Conservation (phyloP, 2,797 vertebrate genomes). For the Diceros bicornis region DNA sequence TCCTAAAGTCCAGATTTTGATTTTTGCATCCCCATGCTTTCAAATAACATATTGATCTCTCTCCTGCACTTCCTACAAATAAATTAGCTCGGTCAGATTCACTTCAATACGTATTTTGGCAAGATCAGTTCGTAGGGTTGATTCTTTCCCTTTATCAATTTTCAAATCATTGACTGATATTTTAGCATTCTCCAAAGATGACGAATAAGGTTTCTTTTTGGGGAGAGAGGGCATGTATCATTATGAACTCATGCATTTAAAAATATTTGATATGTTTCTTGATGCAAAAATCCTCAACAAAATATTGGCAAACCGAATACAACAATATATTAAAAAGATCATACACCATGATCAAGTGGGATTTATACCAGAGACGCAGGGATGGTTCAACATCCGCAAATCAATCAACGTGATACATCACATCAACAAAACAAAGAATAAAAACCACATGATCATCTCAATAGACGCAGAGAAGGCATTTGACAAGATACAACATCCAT, state of each 20-base stretch:
- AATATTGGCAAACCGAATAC: too few species aligned
- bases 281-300: too few species aligned
- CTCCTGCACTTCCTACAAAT: not conserved
- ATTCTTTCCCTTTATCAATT: not conserved
- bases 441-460: too few species aligned
- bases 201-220: not conserved
- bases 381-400: too few species aligned
- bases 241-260: constrained; percentile 7
- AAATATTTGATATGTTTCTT: constrained; percentile 6
- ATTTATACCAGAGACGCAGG: too few species aligned
- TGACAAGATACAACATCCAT: too few species aligned
- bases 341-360: too few species aligned
- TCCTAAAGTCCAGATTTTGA: not conserved
- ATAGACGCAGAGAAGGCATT: too few species aligned
- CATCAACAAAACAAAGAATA: too few species aligned
- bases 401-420: too few species aligned
- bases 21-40: not conserved
- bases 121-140: not conserved
- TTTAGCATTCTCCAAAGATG: not conserved
- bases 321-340: too few species aligned
- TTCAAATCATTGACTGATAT: constrained; percentile 5
- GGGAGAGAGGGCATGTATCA: not conserved
- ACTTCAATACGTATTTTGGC: not conserved
- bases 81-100: not conserved
- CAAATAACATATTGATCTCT: not conserved